Evolutionary conservation across 2,797 vertebrate genomes (phyloP).

Genomic region (Gallirallus australis): DNA sequence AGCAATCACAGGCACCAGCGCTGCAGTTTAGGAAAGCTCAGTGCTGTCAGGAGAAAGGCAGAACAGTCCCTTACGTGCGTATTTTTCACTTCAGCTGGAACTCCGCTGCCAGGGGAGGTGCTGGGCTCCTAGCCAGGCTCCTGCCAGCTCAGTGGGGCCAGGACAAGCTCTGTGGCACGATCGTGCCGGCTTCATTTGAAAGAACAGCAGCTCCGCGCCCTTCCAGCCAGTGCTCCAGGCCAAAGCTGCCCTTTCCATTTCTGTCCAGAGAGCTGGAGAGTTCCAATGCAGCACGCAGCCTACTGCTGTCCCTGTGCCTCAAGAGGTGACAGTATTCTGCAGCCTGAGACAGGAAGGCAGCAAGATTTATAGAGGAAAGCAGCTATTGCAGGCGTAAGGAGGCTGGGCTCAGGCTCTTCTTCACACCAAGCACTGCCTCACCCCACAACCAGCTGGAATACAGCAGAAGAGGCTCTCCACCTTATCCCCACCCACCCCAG

Average conservation of each 20-base stretch:
- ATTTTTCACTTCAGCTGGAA: neutral
- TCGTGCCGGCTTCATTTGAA: rapidly evolving
- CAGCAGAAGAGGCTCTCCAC: neutral
- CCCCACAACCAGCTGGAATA: neutral
- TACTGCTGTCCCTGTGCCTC: neutral
- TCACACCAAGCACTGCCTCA: neutral
- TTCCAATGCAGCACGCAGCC: neutral
- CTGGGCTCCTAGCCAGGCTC: neutral
- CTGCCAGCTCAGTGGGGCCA: neutral
- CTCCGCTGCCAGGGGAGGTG: rapidly evolving
- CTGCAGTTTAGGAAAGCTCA: neutral
- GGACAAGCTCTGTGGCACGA: rapidly evolving
- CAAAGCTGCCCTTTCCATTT: neutral
- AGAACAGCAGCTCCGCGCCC: rapidly evolving
- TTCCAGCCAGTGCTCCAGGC: neutral
- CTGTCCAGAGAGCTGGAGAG: neutral
- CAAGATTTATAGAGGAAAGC: neutral
- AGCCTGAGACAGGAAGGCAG: neutral
- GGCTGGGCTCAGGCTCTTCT: neutral
- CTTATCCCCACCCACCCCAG: neutral
- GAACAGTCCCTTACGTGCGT: rapidly evolving
- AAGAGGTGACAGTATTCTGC: neutral
- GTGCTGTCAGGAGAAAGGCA: no score
- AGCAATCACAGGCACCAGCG: neutral
- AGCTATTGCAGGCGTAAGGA: neutral